Evolutionary conservation across 2,113 vertebrate genomes (phyloP).

Genomic region (Nematolebias whitei): DNA sequence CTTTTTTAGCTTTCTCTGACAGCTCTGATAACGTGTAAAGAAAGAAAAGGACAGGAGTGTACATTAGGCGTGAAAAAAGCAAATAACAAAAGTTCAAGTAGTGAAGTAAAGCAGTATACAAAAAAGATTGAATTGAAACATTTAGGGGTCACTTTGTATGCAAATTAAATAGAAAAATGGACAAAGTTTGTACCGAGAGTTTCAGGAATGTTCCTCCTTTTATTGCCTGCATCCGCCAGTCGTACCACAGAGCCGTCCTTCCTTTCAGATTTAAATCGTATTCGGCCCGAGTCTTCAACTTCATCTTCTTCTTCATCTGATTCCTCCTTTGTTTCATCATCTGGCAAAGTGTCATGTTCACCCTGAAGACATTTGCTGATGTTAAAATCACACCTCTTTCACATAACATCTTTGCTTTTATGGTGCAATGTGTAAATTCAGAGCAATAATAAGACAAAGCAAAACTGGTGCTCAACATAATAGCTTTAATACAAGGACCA

Average conservation of each 20-base stretch:
- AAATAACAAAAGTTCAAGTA: no score
- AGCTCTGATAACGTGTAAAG: conserved; percentile 81
- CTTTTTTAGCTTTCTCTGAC: conserved; percentile 94
- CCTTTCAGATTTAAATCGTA: conserved; percentile 95
- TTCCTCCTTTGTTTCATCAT: conserved; percentile 89
- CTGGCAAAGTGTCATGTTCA: conserved; percentile 81
- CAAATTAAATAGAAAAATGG: not conserved
- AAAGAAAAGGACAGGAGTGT: not conserved
- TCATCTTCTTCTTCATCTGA: conserved; percentile 92
- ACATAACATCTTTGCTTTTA: not conserved
- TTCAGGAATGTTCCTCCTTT: conserved; percentile 95
- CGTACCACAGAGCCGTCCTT: conserved; percentile 92
- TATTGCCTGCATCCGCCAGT: conserved; percentile 87
- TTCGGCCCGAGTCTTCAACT: conserved; percentile 88
- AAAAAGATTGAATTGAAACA: no score
- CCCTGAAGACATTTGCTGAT: conserved; percentile 67
- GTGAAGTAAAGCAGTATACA: no score
- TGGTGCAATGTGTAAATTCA: not conserved
- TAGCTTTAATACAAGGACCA: not conserved
- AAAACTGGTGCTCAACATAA: not conserved
- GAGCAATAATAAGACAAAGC: no score
- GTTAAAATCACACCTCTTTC: conserved; percentile 1
- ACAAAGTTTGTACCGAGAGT: conserved; percentile 84
- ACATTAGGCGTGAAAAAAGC: no score
- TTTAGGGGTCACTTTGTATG: no score